These are phyloP conservation scores for Eudyptes chrysolophus DNA, from an alignment of 2,113 vertebrate genomes.

Conservation along the genomic window DNA sequence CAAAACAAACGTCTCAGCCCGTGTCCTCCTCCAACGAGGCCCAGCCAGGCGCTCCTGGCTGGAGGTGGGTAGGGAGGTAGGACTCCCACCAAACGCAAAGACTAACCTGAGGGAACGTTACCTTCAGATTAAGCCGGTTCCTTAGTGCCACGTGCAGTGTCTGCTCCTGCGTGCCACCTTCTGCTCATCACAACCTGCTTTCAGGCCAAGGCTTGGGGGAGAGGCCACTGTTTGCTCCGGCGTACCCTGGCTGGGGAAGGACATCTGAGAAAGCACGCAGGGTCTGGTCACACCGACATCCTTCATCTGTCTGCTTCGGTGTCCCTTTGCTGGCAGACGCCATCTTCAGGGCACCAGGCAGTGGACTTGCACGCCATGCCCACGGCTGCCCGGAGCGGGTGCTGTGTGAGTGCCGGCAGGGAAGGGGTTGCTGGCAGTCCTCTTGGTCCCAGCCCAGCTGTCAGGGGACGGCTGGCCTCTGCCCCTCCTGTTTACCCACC, in stretches of 20 bases:
- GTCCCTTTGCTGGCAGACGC: neutral
- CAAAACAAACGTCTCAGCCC: neutral
- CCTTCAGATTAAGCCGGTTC: neutral
- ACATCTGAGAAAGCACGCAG: neutral
- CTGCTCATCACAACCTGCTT: neutral
- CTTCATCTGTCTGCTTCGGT: too few species aligned
- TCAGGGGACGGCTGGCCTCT: neutral
- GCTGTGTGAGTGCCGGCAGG: neutral
- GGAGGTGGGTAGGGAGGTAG: too few species aligned
- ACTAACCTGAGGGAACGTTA: neutral
- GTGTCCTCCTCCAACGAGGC: fast-evolving
- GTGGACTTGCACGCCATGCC: fast-evolving
- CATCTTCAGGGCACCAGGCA: neutral
- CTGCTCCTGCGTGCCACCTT: neutral
- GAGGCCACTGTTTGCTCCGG: neutral
- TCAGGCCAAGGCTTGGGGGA: too few species aligned
- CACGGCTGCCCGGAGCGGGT: neutral
- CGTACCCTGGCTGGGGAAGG: neutral
- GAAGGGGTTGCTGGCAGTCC: neutral
- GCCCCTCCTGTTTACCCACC: neutral
- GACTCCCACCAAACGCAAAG: too few species aligned
- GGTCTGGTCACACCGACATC: neutral
- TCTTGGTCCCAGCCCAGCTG: neutral
- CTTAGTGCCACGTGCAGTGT: neutral
- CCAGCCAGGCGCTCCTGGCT: too few species aligned